Percentiles rank a stretch among this genome's conserved stretches.
Conservation (phyloP, 64 coral and sea anemone species). For the Dendrophyllia cribrosa region DNA sequence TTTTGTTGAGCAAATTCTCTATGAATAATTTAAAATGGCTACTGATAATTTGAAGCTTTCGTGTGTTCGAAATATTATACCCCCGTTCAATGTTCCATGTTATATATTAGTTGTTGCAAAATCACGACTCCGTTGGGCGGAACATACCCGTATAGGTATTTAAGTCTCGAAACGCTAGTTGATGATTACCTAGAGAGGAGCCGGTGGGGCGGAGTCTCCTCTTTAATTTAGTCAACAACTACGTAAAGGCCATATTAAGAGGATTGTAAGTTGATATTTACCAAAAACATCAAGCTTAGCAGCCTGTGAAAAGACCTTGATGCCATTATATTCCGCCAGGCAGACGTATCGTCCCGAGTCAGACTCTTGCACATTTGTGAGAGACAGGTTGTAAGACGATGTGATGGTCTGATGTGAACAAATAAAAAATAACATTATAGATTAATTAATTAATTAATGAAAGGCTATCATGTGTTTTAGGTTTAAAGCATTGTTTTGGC, state of each 20-base stretch:
- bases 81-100: too few species aligned
- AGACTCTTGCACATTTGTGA: not conserved
- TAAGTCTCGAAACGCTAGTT: too few species aligned
- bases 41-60: too few species aligned
- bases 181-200: too few species aligned
- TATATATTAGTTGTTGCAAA: too few species aligned
- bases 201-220: too few species aligned
- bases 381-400: not conserved
- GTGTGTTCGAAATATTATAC: too few species aligned
- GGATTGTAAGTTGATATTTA: not conserved
- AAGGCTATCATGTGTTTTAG: not conserved
- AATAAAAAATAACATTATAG: not conserved
- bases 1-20: too few species aligned
- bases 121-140: too few species aligned
- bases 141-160: too few species aligned
- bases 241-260: not conserved
- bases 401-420: not conserved
- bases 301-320: conserved; percentile 1
- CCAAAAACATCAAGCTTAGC: conserved; percentile 31
- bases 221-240: not conserved
- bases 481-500: too few species aligned
- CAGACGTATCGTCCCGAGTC: conserved; percentile 25
- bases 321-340: conserved; percentile 13
- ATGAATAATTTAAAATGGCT: too few species aligned
- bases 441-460: not conserved